These are phyloP conservation scores for Heterotilapia buettikoferi DNA, from an alignment of 2,113 vertebrate genomes.

Conservation along the genomic window DNA sequence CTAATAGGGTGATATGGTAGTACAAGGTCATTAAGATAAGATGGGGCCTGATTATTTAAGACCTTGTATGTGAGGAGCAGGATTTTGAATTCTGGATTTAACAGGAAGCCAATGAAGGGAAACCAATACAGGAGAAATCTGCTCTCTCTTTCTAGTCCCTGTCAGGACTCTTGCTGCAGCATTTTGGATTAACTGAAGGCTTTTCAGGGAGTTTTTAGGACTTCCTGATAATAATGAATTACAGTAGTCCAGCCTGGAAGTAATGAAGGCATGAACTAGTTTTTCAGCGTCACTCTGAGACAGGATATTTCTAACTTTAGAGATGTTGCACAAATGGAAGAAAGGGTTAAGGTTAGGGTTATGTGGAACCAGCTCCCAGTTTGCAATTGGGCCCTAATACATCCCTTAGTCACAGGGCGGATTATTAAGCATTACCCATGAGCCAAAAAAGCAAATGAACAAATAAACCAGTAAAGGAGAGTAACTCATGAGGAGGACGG, in stretches of 20 bases:
- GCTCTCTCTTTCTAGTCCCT: neutral
- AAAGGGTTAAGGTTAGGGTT: neutral
- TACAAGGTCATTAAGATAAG: neutral
- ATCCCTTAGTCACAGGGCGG: neutral
- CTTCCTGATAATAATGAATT: neutral
- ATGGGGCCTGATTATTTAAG: neutral
- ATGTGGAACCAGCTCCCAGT: neutral
- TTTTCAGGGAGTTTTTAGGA: accelerated
- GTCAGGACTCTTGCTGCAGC: neutral
- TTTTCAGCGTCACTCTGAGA: neutral
- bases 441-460: neutral
- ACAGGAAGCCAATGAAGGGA: neutral
- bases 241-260: neutral
- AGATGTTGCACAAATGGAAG: neutral
- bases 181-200: accelerated
- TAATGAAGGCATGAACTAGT: neutral
- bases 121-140: accelerated
- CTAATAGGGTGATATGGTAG: neutral
- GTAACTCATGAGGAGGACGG: neutral
- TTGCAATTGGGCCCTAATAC: neutral
- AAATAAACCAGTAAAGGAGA: neutral
- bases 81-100: neutral
- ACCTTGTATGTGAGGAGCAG: neutral
- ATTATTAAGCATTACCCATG: neutral
- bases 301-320: neutral